Conservation (phyloP, 2,113 vertebrate genomes). For the Gorilla gorilla region DNA sequence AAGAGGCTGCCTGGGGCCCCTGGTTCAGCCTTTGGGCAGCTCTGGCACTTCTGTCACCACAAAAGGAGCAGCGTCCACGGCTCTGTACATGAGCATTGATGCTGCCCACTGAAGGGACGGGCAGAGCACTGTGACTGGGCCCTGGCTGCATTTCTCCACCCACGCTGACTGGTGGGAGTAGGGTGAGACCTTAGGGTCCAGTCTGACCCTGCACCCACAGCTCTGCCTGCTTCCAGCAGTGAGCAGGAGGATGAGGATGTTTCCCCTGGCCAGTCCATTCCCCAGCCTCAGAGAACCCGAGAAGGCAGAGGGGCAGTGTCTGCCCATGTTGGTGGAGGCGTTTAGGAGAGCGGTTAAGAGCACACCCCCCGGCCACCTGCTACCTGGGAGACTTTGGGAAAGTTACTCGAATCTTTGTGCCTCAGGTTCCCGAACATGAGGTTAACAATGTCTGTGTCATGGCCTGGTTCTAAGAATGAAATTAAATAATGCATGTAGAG, state of each 20-base stretch:
- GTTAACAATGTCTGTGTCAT: background rate
- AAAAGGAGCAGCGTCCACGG: constrained; percentile 73
- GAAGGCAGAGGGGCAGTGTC: background rate
- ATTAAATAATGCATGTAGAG: constrained; percentile 54
- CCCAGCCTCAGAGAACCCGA: background rate
- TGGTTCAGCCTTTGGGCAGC: background rate
- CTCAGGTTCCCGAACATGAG: constrained; percentile 23
- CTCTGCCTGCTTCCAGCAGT: background rate
- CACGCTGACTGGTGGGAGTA: constrained; percentile 20
- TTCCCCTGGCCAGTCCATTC: no score
- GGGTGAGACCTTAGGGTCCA: background rate
- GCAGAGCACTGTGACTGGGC: constrained; percentile 60
- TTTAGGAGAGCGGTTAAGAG: background rate
- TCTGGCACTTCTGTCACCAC: background rate
- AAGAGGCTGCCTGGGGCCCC: background rate
- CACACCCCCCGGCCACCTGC: background rate
- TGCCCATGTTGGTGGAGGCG: background rate
- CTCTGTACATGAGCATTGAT: background rate
- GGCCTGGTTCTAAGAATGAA: background rate
- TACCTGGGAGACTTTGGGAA: background rate
- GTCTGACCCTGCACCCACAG: background rate
- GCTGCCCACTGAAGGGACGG: constrained; percentile 66
- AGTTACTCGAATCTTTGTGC: background rate
- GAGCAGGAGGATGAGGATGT: background rate
- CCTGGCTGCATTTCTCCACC: constrained; percentile 27